These are phyloP conservation scores for Candidula unifasciata DNA, from an alignment of 2,888 invertebrate genomes.

Conservation along the genomic window DNA sequence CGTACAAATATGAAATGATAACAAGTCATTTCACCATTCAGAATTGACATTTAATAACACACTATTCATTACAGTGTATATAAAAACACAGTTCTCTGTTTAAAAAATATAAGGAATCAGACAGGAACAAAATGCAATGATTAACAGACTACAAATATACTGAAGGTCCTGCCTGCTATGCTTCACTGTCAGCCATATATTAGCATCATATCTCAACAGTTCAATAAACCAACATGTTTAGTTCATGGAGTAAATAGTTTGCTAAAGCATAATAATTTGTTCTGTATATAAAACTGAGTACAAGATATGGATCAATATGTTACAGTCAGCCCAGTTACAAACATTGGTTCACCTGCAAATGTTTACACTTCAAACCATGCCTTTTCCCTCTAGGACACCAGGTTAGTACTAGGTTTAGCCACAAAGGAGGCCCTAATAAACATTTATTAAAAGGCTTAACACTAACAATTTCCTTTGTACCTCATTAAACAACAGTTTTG, in stretches of 20 bases:
- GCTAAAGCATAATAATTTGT: not conserved
- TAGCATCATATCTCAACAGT: not conserved
- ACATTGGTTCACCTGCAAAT: no score
- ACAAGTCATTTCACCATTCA: not conserved
- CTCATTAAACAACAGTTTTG: no score
- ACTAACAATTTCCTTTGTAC: no score
- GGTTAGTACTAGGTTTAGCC: no score
- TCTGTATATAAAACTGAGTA: not conserved
- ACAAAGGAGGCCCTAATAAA: no score
- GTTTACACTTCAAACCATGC: no score
- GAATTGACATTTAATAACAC: slow-evolving; percentile 35
- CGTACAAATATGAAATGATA: not conserved
- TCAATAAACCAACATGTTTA: not conserved
- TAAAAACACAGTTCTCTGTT: slow-evolving; percentile 16
- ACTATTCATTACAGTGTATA: not conserved
- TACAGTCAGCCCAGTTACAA: no score
- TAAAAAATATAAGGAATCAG: not conserved
- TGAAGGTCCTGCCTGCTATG: not conserved
- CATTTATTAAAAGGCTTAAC: no score
- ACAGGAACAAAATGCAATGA: not conserved
- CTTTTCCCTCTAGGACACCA: no score
- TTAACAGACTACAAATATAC: not conserved
- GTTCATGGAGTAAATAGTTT: not conserved
- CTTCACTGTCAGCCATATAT: not conserved
- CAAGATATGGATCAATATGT: no score